Evolutionary conservation across 2,113 vertebrate genomes (phyloP).

Genomic region (Microtus richardsoni): DNA sequence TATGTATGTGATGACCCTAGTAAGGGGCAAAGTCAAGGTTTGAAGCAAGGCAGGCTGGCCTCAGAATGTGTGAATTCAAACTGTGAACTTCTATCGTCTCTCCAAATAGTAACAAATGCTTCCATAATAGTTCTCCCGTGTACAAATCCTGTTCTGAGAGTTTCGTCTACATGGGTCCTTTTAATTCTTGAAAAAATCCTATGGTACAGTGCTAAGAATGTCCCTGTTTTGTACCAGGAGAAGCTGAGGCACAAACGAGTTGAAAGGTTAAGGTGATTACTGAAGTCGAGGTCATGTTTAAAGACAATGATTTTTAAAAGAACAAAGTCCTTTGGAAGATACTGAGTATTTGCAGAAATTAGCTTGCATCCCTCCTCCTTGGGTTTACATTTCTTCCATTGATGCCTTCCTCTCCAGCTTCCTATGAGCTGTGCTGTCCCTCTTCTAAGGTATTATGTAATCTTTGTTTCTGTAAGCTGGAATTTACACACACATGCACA

Average conservation of each 20-base stretch:
- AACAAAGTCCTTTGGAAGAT: background rate
- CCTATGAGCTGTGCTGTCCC: accelerated
- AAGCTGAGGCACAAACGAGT: background rate
- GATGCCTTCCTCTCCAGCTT: accelerated
- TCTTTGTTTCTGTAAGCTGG: background rate
- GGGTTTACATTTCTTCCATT: background rate
- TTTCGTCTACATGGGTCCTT: background rate
- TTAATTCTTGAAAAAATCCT: background rate
- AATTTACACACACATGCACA: background rate
- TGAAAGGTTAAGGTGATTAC: background rate
- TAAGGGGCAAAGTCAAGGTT: background rate
- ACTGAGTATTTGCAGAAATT: background rate
- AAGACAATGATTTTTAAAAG: background rate
- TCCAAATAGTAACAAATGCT: background rate
- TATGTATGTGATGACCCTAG: background rate
- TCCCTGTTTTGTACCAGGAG: background rate
- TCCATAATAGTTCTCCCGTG: accelerated
- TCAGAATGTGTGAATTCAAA: background rate
- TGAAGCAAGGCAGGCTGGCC: background rate
- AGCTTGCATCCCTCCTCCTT: background rate
- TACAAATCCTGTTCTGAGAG: background rate
- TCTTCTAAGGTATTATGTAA: background rate
- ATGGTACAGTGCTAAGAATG: too few relatives aligned
- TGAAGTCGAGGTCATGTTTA: background rate
- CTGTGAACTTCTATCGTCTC: background rate